Conservation (phyloP, 2,113 vertebrate genomes). For the Megalops atlanticus region DNA sequence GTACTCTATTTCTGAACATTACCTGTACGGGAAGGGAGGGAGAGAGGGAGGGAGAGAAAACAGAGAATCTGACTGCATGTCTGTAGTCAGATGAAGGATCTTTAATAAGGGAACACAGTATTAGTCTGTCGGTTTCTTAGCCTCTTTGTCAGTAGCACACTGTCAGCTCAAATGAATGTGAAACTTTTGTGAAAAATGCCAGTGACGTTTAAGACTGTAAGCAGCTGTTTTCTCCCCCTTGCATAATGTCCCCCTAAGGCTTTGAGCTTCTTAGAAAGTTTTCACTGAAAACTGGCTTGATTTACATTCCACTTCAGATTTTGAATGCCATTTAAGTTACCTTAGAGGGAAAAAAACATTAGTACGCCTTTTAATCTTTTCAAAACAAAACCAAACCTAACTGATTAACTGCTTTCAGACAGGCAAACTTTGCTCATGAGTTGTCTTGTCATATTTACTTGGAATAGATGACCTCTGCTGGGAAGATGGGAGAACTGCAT, state of each 20-base stretch:
- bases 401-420: background rate
- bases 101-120: background rate
- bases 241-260: background rate
- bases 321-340: background rate
- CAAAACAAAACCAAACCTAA: background rate
- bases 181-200: background rate
- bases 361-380: background rate
- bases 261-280: background rate
- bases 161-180: background rate
- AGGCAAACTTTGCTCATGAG: background rate
- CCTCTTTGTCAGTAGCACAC: background rate
- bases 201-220: background rate
- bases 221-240: background rate
- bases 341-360: background rate
- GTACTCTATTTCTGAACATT: background rate
- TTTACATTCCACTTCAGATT: constrained; percentile 1
- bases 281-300: background rate
- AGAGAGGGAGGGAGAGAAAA: background rate
- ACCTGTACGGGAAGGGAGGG: background rate
- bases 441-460: background rate
- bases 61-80: no score
- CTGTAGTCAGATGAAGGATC: no score
- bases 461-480: background rate
- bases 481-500: background rate
- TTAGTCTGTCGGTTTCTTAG: background rate